A percentile compares a stretch with the other conserved stretches of the same genome.
Conservation (phyloP, 1,140 invertebrate genomes). For the Drosophila ironensis region DNA sequence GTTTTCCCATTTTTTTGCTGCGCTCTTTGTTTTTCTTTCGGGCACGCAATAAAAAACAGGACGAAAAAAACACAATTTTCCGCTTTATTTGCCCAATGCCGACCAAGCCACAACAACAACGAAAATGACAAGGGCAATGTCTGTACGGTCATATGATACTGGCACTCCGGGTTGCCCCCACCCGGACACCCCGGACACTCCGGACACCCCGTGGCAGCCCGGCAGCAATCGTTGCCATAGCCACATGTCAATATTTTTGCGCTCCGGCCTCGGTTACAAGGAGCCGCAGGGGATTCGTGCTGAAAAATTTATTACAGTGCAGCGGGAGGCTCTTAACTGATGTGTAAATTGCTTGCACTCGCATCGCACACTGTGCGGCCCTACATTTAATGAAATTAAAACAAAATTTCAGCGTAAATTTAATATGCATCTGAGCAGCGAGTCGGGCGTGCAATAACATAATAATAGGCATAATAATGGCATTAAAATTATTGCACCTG, state of each 20-base stretch:
- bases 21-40: conserved; percentile 11
- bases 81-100: conserved; percentile 66
- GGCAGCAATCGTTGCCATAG: conserved; percentile 36
- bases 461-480: conserved; percentile 41
- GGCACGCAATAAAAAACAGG: conserved; percentile 50
- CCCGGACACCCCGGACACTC: not conserved
- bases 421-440: conserved; percentile 21
- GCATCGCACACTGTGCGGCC: conserved; percentile 11
- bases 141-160: conserved; percentile 53
- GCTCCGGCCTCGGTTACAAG: conserved; percentile 47
- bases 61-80: conserved; percentile 63
- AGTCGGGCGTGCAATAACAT: not conserved
- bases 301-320: conserved; percentile 40
- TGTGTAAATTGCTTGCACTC: conserved; percentile 65
- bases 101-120: conserved; percentile 25
- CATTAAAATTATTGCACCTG: conserved; percentile 36
- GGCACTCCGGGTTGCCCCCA: not conserved
- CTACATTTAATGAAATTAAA: conserved; percentile 76
- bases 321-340: conserved; percentile 53
- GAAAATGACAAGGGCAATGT: conserved; percentile 46
- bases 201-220: not conserved
- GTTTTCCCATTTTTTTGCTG: conserved; percentile 13
- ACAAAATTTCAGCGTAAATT: conserved; percentile 55
- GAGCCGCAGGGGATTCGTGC: conserved; percentile 37
- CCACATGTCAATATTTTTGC: conserved; percentile 77